These are phyloP conservation scores for Astreopora myriophthalma DNA, from an alignment of 64 coral and sea anemone species.

Conservation along the genomic window DNA sequence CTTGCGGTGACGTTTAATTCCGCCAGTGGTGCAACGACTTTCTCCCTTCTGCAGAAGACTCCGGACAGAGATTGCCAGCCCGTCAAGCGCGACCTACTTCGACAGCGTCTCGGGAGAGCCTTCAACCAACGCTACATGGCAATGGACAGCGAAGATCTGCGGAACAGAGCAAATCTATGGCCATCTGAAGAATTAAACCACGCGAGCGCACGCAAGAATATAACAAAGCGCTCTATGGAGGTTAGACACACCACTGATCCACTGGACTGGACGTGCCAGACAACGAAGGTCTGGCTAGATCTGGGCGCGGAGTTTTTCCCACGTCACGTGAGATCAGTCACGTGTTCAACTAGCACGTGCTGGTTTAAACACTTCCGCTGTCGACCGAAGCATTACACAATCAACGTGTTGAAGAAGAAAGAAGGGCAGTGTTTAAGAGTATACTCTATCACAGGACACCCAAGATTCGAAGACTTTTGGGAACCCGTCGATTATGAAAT, in stretches of 20 bases:
- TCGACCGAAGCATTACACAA: constrained; percentile 47
- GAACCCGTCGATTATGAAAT: constrained; percentile 32
- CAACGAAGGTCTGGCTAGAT: constrained; percentile 44
- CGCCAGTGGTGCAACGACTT: not conserved
- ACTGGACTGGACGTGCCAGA: constrained; percentile 78
- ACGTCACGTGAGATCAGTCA: constrained; percentile 56
- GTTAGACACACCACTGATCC: constrained; percentile 30
- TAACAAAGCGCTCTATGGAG: constrained; percentile 19
- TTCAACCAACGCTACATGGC: constrained; percentile 87
- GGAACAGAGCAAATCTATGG: not conserved
- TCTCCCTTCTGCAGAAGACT: not conserved
- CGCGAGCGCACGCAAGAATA: constrained; percentile 4
- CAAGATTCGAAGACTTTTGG: constrained; percentile 83
- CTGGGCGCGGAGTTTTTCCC: constrained; percentile 70
- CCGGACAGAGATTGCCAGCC: constrained; percentile 18
- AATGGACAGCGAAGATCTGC: constrained; percentile 26
- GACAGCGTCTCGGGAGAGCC: constrained; percentile 51
- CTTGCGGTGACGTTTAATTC: not conserved
- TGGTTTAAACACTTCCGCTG: constrained; percentile 77
- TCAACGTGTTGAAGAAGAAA: constrained; percentile 78
- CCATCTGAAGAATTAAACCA: not conserved
- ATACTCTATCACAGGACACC: constrained; percentile 16
- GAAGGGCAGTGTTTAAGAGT: constrained; percentile 56
- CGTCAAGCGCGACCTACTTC: constrained; percentile 68
- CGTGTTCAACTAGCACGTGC: constrained; percentile 47